These are phyloP conservation scores for Sorex araneus DNA, from an alignment of 2,113 vertebrate species.

Conservation along the genomic window DNA sequence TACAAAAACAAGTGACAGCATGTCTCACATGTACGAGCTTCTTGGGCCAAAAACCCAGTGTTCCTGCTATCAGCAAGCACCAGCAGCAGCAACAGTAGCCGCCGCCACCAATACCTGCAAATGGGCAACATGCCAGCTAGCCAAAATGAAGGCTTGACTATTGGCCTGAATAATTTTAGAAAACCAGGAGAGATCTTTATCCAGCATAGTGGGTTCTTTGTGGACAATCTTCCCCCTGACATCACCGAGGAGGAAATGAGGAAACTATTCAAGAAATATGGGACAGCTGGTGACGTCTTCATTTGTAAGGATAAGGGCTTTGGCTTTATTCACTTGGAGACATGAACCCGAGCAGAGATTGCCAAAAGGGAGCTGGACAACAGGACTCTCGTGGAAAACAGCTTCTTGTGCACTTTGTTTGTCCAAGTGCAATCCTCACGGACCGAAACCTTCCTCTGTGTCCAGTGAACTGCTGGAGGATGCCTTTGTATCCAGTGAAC, in stretches of 20 bases:
- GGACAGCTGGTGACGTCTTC: slow-evolving; percentile 97
- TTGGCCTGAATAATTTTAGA: slow-evolving; percentile 97
- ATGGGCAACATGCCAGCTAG: slow-evolving; percentile 93
- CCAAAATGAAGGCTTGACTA: slow-evolving; percentile 94
- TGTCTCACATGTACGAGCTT: too few species aligned
- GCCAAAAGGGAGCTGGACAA: slow-evolving; percentile 98
- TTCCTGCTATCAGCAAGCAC: too few species aligned
- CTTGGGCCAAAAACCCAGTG: too few species aligned
- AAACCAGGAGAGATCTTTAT: slow-evolving; percentile 98
- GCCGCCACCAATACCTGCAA: slow-evolving; percentile 89
- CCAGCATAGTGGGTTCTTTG: slow-evolving; percentile 97
- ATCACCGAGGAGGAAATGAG: slow-evolving; percentile 96
- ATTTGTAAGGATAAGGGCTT: slow-evolving; percentile 99
- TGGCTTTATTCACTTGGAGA: slow-evolving; percentile 99
- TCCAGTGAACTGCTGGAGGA: slow-evolving; percentile 98
- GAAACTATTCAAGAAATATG: slow-evolving; percentile 97
- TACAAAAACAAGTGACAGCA: background rate
- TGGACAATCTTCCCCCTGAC: slow-evolving; percentile 97
- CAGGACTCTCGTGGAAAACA: slow-evolving; percentile 94
- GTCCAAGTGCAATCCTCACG: slow-evolving; percentile 95
- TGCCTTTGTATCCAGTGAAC: slow-evolving; percentile 97
- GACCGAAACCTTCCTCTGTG: slow-evolving; percentile 96
- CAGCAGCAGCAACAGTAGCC: slow-evolving; percentile 85
- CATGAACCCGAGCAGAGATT: slow-evolving; percentile 97
- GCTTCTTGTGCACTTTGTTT: slow-evolving; percentile 96